Evolutionary conservation across 2,888 invertebrate genomes (phyloP).

Genomic region (Sphecodes monilicornis): DNA sequence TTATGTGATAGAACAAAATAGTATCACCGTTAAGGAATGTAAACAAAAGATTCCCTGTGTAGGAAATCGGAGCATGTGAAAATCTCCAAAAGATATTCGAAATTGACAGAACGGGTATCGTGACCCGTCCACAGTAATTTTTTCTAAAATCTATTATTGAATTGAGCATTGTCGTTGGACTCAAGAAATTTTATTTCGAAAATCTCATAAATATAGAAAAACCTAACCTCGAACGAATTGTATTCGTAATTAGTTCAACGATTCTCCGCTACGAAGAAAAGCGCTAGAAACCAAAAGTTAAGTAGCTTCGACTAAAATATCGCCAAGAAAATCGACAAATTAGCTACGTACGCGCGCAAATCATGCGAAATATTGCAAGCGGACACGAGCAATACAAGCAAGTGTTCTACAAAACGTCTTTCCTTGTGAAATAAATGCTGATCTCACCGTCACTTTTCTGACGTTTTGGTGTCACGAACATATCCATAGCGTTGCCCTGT

Average conservation of each 20-base stretch:
- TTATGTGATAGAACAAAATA: constrained; percentile 23
- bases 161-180: background rate
- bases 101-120: background rate
- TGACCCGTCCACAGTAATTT: background rate
- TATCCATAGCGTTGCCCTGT: constrained; percentile 80
- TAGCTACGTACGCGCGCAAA: constrained; percentile 55
- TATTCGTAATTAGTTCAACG: constrained; percentile 63
- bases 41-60: constrained; percentile 2
- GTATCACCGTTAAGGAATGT: background rate
- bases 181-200: background rate
- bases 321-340: constrained; percentile 58
- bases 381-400: constrained; percentile 64
- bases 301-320: constrained; percentile 61
- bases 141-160: background rate
- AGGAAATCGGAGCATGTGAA: background rate
- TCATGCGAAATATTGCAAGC: constrained; percentile 71
- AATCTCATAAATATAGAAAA: background rate
- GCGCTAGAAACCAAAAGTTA: constrained; percentile 64
- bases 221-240: constrained; percentile 39
- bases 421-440: constrained; percentile 56
- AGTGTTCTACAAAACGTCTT: constrained; percentile 62
- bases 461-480: constrained; percentile 82
- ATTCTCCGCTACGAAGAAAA: constrained; percentile 58
- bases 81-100: background rate
- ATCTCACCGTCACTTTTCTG: constrained; percentile 83